These are phyloP conservation scores for Corynorhinus townsendii DNA, from an alignment of 2,113 vertebrate genomes.

Conservation along the genomic window DNA sequence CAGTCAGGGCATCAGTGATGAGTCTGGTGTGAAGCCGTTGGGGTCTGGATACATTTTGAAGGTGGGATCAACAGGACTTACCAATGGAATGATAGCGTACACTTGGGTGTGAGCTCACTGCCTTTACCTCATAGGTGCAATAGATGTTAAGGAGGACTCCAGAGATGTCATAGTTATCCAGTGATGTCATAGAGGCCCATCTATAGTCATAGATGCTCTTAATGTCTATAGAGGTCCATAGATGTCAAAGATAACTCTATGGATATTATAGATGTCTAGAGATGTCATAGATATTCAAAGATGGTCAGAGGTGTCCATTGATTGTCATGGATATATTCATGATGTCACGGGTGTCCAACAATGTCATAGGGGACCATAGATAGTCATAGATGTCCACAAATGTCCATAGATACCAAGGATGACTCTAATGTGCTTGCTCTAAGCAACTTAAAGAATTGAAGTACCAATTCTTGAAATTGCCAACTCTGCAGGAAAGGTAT, in stretches of 20 bases:
- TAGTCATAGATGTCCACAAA: too few relatives aligned
- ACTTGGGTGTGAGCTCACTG: too few relatives aligned
- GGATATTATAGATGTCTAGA: neutral
- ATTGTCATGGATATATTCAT: neutral
- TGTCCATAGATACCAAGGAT: neutral
- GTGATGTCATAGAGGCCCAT: neutral
- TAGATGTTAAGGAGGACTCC: neutral
- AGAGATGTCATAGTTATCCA: neutral
- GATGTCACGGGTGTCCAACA: neutral
- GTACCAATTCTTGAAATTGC: neutral
- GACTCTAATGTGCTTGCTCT: neutral
- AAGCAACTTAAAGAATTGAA: neutral
- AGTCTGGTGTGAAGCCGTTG: neutral
- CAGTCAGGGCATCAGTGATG: neutral
- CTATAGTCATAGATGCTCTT: too few relatives aligned
- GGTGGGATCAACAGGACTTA: neutral
- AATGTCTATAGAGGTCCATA: neutral
- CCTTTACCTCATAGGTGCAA: neutral
- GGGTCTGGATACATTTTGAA: neutral
- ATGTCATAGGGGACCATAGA: neutral
- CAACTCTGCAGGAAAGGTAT: neutral
- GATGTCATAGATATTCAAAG: neutral
- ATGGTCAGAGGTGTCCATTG: neutral
- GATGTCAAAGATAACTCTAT: neutral
- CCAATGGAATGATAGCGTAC: too few relatives aligned